Conservation (phyloP, 1,140 invertebrate genomes). For the Sarcophaga bullata region DNA sequence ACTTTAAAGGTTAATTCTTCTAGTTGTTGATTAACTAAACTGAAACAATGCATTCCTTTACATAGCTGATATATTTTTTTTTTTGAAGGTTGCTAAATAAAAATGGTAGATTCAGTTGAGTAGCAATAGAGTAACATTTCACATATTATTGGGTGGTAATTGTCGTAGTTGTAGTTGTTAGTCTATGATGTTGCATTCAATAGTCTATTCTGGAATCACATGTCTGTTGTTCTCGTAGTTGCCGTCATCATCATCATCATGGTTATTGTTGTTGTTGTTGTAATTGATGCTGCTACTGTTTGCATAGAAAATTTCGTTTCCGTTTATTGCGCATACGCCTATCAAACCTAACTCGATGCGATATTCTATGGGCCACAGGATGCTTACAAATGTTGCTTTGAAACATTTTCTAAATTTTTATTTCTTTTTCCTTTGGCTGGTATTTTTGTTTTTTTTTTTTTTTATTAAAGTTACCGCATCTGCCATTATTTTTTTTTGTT, state of each 20-base stretch:
- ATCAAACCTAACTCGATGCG: constrained; percentile 41
- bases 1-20: no score
- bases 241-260: background rate
- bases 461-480: constrained; percentile 24
- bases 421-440: background rate
- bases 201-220: background rate
- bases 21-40: no score
- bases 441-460: constrained; percentile 25
- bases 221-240: constrained; percentile 3
- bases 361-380: no score
- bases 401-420: background rate
- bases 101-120: no score
- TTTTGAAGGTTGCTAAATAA: no score
- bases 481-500: background rate
- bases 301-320: background rate
- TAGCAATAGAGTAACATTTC: no score
- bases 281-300: background rate
- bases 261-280: background rate
- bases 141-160: no score
- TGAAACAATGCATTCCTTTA: no score
- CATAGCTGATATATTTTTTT: no score
- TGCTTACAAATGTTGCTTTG: no score
- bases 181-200: background rate
- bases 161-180: no score
- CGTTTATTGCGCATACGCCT: constrained; percentile 41